These are phyloP conservation scores for Microctonus brassicae DNA, from an alignment of 2,888 invertebrate genomes.

Conservation along the genomic window DNA sequence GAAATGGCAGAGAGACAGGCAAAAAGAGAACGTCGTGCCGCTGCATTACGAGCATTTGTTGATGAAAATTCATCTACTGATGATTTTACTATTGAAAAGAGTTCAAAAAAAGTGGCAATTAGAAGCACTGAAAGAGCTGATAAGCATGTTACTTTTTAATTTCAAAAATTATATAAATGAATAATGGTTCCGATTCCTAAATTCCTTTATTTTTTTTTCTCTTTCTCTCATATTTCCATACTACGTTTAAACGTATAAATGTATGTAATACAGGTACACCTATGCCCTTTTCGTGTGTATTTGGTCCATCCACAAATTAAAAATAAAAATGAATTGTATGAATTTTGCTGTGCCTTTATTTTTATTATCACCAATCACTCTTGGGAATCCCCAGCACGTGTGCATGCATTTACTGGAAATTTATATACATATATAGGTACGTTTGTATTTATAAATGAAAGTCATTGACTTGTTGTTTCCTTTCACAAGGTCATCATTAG, in stretches of 20 bases:
- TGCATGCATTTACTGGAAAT: constrained; percentile 3
- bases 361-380: constrained; percentile 2
- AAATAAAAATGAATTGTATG: constrained; percentile 15
- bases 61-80: constrained; percentile 73
- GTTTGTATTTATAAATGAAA: background rate
- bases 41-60: constrained; percentile 78
- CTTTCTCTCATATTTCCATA: background rate
- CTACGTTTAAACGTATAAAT: background rate
- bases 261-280: background rate
- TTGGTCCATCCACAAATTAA: background rate
- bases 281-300: constrained; percentile 3
- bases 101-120: constrained; percentile 58
- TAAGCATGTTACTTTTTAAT: constrained; percentile 67
- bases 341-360: constrained; percentile 8
- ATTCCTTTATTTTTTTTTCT: background rate
- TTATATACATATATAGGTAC: background rate
- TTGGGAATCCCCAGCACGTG: constrained; percentile 7
- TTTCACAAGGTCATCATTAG: background rate
- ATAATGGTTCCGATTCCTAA: background rate
- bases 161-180: background rate
- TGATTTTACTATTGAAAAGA: constrained; percentile 43
- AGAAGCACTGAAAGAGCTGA: constrained; percentile 59
- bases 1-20: constrained; percentile 79
- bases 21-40: constrained; percentile 79
- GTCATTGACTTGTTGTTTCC: background rate